These are phyloP conservation scores for Enteromius argenteus DNA, from an alignment of 2,797 vertebrate species.

Conservation along the genomic window DNA sequence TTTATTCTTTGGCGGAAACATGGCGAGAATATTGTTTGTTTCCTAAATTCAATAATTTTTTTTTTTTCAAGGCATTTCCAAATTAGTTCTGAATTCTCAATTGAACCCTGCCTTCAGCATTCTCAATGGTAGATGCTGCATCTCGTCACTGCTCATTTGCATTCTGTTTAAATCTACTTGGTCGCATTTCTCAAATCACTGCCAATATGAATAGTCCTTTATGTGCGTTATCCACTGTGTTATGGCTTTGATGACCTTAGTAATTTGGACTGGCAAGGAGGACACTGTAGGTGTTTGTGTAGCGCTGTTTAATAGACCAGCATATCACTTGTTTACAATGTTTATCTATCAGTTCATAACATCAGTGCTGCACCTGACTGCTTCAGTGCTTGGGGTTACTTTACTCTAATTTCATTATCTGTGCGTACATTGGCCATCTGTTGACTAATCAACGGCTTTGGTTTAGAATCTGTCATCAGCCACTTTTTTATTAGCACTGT, in stretches of 20 bases:
- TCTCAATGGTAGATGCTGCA: not conserved
- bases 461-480: slow-evolving; percentile 22
- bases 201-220: not conserved
- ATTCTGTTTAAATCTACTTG: not conserved
- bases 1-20: too few relatives aligned
- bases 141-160: not conserved
- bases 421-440: slow-evolving; percentile 18
- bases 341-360: slow-evolving; percentile 14
- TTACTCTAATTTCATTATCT: slow-evolving; percentile 39
- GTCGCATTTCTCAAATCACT: not conserved
- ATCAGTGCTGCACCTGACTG: slow-evolving; percentile 8
- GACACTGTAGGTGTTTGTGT: not conserved
- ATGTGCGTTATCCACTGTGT: not conserved
- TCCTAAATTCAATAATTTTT: not conserved
- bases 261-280: not conserved
- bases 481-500: not conserved
- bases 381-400: slow-evolving; percentile 28
- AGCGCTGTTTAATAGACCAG: not conserved
- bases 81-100: not conserved
- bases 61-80: not conserved
- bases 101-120: not conserved
- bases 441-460: not conserved
- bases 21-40: too few relatives aligned
- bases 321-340: slow-evolving; percentile 13
- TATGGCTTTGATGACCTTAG: slow-evolving; percentile 2